Evolutionary conservation across 2,113 vertebrate species (phyloP).

Genomic region (Sapayoa aenigma): DNA sequence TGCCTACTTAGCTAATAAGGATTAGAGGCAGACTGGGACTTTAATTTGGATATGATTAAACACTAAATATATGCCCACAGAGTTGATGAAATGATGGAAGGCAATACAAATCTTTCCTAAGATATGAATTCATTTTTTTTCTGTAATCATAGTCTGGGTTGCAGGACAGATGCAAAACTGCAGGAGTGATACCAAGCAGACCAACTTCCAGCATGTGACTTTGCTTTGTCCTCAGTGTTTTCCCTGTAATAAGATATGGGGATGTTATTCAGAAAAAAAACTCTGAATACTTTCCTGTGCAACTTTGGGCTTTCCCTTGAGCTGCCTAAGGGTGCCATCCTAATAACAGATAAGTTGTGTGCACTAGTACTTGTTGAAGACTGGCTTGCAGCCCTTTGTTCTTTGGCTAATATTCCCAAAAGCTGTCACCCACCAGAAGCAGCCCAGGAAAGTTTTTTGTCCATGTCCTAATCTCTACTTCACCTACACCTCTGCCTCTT

Average conservation of each 20-base stretch:
- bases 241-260: neutral
- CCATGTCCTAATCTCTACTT: rapidly evolving
- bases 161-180: neutral
- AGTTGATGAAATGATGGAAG: neutral
- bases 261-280: neutral
- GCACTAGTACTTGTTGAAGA: neutral
- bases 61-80: neutral
- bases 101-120: neutral
- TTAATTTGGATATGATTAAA: slow-evolving; percentile 2
- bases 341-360: neutral
- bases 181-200: neutral
- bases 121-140: neutral
- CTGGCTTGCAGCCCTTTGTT: neutral
- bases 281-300: neutral
- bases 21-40: slow-evolving; percentile 18
- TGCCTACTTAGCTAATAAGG: slow-evolving; percentile 24
- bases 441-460: neutral
- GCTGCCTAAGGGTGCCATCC: neutral
- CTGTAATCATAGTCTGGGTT: neutral
- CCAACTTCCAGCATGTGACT: neutral
- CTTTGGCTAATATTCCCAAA: neutral
- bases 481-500: neutral
- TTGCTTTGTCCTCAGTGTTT: neutral
- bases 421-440: neutral
- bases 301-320: neutral